A percentile compares a stretch with the other conserved stretches of the same genome.
phyloP scores from a whole-genome alignment of 2,888 invertebrate genomes.

The Nudaria mundana region DNA sequence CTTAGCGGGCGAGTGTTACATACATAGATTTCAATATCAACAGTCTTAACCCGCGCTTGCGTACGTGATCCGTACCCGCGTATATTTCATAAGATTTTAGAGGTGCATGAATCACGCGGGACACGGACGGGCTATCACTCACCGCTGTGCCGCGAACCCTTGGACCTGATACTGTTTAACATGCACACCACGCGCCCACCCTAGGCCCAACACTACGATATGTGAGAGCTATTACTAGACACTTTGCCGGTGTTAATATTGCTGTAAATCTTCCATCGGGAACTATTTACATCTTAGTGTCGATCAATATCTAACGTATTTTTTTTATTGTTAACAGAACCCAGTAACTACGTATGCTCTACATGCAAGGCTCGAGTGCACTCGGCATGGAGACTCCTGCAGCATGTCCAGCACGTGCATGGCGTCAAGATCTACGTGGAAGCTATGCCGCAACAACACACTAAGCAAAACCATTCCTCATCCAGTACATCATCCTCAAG shows the following conservation, averaged over 20 bases:
- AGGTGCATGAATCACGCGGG: slow-evolving; percentile 80
- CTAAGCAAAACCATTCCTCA: slow-evolving; percentile 79
- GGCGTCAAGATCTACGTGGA: slow-evolving; percentile 96
- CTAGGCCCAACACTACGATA: slow-evolving; percentile 79
- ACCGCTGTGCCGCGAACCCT: slow-evolving; percentile 67
- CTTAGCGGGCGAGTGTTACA: slow-evolving; percentile 64
- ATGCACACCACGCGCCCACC: slow-evolving; percentile 69
- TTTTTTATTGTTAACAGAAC: slow-evolving; percentile 85
- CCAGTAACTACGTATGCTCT: slow-evolving; percentile 95
- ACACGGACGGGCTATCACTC: slow-evolving; percentile 79
- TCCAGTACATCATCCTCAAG: slow-evolving; percentile 81
- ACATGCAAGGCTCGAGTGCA: slow-evolving; percentile 95
- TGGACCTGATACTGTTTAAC: slow-evolving; percentile 70
- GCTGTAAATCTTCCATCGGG: slow-evolving; percentile 71
- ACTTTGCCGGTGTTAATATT: slow-evolving; percentile 80
- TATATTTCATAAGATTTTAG: slow-evolving; percentile 82
- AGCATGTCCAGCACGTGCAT: slow-evolving; percentile 96
- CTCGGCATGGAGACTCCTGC: slow-evolving; percentile 97
- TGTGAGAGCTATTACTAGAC: slow-evolving; percentile 81
- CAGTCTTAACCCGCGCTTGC: slow-evolving; percentile 74
- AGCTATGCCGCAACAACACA: slow-evolving; percentile 65
- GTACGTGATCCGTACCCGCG: slow-evolving; percentile 75
- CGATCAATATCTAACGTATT: slow-evolving; percentile 35
- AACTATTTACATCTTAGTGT: slow-evolving; percentile 44
- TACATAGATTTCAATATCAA: slow-evolving; percentile 79